Base-by-base conservation (phyloP, 2,113 vertebrate genomes). In the Vidua chalybeata region DNA sequence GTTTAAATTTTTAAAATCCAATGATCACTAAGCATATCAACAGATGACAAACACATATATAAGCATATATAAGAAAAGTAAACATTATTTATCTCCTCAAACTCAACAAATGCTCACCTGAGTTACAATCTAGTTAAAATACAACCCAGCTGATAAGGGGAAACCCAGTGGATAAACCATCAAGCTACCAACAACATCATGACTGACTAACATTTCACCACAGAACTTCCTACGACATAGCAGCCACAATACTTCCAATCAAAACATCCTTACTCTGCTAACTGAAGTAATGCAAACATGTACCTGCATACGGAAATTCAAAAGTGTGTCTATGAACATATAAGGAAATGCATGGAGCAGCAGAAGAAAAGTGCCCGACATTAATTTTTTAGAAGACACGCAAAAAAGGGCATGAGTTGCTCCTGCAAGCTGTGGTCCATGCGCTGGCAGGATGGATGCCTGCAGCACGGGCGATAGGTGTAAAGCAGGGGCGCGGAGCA, bases 341-440 rank as follows among this genome's bases (percentile, higher is more conserved):
- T 0, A 78, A 27, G 31, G 46, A 67, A 35, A 48, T 0, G 45
- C 58, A 4, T 0, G 46, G 73, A n/a, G 33, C 49, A 58, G 64
- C 55, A 28, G 9, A 2, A 51, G 35, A 5, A 6, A 73, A 73
- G 46, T 3, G 51, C 41, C 28, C 15, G 14, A 20, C 73, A 6
- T 9, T 2, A 5, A 22, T 45, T 8, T 26, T 59, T 61, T 0
- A 15, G 33, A 55, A 51, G 21, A 49, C 11, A 3, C 1, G 41
- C 22, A 18, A 16, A 33, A 46, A 37, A 33, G 14, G 46, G 28
- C 46, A 15, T 0, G 43, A 46, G 33, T 10, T 21, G 8, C 45
- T 43, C 14, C 8, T 0, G 67, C 39, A 4, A 6, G 80, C 62
- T 13, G 13, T 0, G 12, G 31, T 33, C 66, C 76, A 0, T 2